Evolutionary conservation across 2,113 vertebrate genomes (phyloP).

Genomic region (Diphyllodes magnificus): DNA sequence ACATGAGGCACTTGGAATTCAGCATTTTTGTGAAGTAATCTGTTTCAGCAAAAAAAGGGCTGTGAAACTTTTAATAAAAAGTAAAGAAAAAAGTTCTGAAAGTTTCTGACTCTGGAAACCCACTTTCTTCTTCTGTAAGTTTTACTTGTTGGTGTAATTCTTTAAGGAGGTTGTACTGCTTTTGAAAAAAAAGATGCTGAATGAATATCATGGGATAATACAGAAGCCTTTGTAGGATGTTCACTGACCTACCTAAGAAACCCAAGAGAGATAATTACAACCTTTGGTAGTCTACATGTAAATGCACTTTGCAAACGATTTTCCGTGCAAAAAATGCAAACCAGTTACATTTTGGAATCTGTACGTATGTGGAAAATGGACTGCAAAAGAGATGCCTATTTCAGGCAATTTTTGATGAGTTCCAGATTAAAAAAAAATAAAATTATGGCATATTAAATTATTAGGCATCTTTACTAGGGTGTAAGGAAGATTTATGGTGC

Average conservation of each 20-base stretch:
- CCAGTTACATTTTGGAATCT: constrained; percentile 28
- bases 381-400: constrained; percentile 30
- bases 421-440: constrained; percentile 39
- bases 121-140: neutral
- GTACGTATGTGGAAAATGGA: neutral
- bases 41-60: neutral
- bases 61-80: neutral
- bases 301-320: neutral
- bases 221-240: neutral
- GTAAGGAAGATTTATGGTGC: constrained; percentile 66
- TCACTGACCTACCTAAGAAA: neutral
- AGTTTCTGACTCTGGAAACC: neutral
- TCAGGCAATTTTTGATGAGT: constrained; percentile 43
- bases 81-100: neutral
- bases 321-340: neutral
- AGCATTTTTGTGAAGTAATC: neutral
- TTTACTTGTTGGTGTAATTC: neutral
- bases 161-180: neutral
- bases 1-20: neutral
- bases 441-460: constrained; percentile 61
- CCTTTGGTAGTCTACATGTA: neutral
- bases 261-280: constrained; percentile 3
- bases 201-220: neutral
- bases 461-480: constrained; percentile 60
- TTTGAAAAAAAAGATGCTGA: neutral